These are phyloP conservation scores for Hedya salicella DNA, from an alignment of 2,888 invertebrate genomes.

Conservation along the genomic window DNA sequence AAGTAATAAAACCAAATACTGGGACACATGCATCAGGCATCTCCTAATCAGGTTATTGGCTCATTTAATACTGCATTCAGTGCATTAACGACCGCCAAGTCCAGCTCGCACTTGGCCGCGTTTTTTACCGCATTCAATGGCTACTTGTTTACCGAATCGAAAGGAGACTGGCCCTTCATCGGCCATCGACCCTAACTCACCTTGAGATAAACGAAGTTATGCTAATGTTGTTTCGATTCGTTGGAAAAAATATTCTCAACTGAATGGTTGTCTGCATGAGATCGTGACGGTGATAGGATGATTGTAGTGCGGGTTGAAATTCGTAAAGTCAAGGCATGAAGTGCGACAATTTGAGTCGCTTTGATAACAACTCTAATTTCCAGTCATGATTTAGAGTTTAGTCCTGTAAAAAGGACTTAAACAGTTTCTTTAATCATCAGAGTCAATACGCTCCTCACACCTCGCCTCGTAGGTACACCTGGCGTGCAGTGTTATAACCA, in stretches of 20 bases:
- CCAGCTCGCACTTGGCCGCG: conserved; percentile 16
- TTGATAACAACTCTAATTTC: too few species aligned
- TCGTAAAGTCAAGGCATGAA: too few species aligned
- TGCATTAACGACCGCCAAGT: conserved; percentile 6
- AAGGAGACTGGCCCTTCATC: conserved; percentile 55
- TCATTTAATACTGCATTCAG: conserved; percentile 13
- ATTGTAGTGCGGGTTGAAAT: too few species aligned
- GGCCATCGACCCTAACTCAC: conserved; percentile 55
- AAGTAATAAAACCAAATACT: too few species aligned
- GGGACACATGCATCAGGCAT: conserved; percentile 5
- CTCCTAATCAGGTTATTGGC: conserved; percentile 23
- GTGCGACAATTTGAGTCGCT: too few species aligned
- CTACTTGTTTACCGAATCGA: conserved; percentile 43
- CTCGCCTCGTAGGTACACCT: too few species aligned
- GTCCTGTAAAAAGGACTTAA: too few species aligned
- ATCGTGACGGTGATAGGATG: background rate
- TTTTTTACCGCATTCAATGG: conserved; percentile 38
- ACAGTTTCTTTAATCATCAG: too few species aligned
- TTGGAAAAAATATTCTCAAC: conserved; percentile 11
- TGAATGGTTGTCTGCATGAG: background rate
- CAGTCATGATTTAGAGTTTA: too few species aligned
- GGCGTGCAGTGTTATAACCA: too few species aligned
- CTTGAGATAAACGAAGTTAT: conserved; percentile 56
- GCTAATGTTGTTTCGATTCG: conserved; percentile 47
- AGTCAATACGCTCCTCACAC: too few species aligned